Evolutionary conservation across 2,113 vertebrate genomes (phyloP).

Genomic region (Atractosteus spatula): DNA sequence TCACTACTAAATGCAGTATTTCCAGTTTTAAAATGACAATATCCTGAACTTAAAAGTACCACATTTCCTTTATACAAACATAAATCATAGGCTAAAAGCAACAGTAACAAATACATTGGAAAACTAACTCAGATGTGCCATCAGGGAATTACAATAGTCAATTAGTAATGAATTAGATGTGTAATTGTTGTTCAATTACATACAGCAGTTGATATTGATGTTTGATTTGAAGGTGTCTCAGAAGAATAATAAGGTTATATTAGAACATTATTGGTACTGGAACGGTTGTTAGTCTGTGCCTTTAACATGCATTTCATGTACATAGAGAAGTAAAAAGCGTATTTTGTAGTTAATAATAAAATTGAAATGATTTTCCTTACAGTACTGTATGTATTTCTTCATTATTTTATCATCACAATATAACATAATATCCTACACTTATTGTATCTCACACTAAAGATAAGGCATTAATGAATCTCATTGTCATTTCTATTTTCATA

Average conservation of each 20-base stretch:
- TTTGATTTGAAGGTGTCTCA: conserved; percentile 39
- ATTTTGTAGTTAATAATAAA: too few species aligned
- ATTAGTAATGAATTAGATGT: conserved; percentile 44
- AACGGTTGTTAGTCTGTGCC: not conserved
- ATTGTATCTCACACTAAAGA: too few species aligned
- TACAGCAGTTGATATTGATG: conserved; percentile 38
- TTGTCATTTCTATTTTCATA: too few species aligned
- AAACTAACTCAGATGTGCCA: conserved; percentile 23
- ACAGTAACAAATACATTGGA: not conserved
- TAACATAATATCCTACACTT: too few species aligned
- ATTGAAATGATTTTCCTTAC: too few species aligned
- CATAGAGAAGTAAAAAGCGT: not conserved
- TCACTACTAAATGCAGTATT: too few species aligned
- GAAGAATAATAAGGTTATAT: conserved; percentile 15
- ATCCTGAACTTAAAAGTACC: too few species aligned
- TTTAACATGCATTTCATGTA: not conserved
- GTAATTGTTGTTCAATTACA: conserved; percentile 48
- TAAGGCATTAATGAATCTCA: too few species aligned
- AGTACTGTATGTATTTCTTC: too few species aligned
- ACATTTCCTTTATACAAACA: too few species aligned
- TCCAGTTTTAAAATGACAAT: too few species aligned
- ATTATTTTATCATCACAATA: too few species aligned
- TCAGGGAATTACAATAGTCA: conserved; percentile 31
- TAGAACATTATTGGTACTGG: not conserved
- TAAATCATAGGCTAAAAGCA: not conserved